Evolutionary conservation across 1,140 invertebrate genomes (phyloP), one percentile per base, ranked within the genome.

Genomic region (Phymastichus coffea): DNA sequence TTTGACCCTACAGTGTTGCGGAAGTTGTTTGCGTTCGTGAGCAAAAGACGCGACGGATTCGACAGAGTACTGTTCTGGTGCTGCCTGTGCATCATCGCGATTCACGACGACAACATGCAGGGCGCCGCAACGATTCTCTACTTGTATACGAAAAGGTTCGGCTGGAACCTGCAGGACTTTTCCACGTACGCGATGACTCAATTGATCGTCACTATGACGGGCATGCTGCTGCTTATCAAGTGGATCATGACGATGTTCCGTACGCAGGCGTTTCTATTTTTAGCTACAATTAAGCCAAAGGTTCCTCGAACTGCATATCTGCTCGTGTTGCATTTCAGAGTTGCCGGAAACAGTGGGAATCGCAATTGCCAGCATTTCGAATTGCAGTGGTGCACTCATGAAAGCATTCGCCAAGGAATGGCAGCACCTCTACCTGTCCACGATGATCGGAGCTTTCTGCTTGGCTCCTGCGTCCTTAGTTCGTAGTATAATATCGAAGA

Each of bases 351-450:
- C 47, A 3, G 6, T 25, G 38, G 25, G 19, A 20, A 40, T 40
- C 10, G 25, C 40, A 9, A 40, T 53, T 20, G 49, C 49, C 8
- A 40, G 49, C 15, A 10, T 53, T 10, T 53, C 49, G 10, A 53
- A 40, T 4, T 4, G 22, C n/a, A 35, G 35, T 17, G 28, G 8
- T 68, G 33, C 63, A 63, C 17, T 74, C 19, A 23, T 52, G 4
- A 47, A 72, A 64, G 80, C 83, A 0, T 80, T 86, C 17, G 82
- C 85, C 6, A 70, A 69, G 2, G 70, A 79, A 53, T 67, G 84
- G 0, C 88, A 85, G 85, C 83, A 88, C 38, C 82, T 89, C 80
- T 89, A 88, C 73, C 60, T 84, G 4, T 77, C 79, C 60, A 70
- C 75, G 7, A 60, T 67, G 3, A 46, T 87, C 52, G 80, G 82